Base-by-base conservation (phyloP, 2,797 vertebrate genomes). In the Odontamblyopus rebecca region DNA sequence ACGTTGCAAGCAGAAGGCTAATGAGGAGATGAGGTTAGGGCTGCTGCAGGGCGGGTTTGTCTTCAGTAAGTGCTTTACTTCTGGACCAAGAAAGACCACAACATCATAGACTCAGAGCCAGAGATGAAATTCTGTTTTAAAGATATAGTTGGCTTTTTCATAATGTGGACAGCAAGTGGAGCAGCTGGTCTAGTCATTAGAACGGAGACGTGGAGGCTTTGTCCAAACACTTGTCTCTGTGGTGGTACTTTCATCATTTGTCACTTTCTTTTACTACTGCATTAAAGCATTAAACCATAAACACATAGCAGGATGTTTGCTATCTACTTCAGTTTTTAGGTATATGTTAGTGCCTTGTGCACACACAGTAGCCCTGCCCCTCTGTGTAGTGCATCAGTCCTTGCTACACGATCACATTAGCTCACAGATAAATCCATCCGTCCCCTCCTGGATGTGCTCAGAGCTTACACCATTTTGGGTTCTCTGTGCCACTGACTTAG, bases 361-460 rank as follows among this genome's bases (percentile, higher is more conserved):
- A 63, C 61, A 69, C 59, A 74, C 74, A 29, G 41, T 15, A 27
- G 63, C 71, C 69, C 64, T 70, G 68, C 68, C 70, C 69, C 65
- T 71, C 54, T 15, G 62, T 82, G 82, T 16, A 68, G 78, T 78
- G 74, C 81, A 80, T 84, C 71, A 69, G 62, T 71, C 53, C 61
- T 71, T 66, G 76, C 65, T 77, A 74, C 67, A 73, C 64, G 74
- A 82, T 88, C 70, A 72, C 67, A 67, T 86, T 81, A 83, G 79
- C 73, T 69, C 27, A 27, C 78, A 89, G 84, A 89, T 86, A 89
- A 90, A 92, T 92, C 86, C 80, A 84, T 91, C 85, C 75, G 69
- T 78, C 70, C 74, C 67, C 70, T 67, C 19, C 12, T 67, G 71
- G 80, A 86, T 80, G 81, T 82, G 76, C 81, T 86, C 88, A 86